These are phyloP conservation scores for Sclerurus mexicanus DNA, from an alignment of 2,113 vertebrate species.

Conservation along the genomic window DNA sequence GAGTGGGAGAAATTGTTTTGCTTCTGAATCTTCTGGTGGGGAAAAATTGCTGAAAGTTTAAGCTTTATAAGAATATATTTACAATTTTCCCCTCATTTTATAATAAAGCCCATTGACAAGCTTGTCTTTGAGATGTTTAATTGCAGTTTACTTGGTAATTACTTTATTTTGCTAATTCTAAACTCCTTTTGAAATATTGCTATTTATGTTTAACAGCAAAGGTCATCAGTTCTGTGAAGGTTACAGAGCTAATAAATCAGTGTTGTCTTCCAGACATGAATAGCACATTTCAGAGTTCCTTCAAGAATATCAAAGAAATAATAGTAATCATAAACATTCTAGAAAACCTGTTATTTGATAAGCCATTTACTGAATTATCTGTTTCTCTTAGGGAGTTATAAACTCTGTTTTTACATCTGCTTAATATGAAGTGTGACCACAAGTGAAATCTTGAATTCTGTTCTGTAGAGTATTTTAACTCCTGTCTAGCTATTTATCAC, in stretches of 20 bases:
- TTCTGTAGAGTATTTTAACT: background rate
- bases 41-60: background rate
- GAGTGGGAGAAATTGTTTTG: background rate
- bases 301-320: background rate
- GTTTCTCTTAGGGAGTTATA: background rate
- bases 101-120: background rate
- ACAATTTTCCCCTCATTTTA: background rate
- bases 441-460: background rate
- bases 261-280: background rate
- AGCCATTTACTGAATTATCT: background rate
- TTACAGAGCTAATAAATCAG: background rate
- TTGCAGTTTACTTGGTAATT: background rate
- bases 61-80: constrained; percentile 28
- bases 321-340: background rate
- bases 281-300: background rate
- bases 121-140: background rate
- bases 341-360: background rate
- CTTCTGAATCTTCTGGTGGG: background rate
- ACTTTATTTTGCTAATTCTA: background rate
- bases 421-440: background rate
- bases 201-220: background rate
- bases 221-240: background rate
- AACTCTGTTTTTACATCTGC: background rate
- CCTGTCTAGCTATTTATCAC: background rate
- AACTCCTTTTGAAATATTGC: background rate